These are phyloP conservation scores for Eugnorisma glareosa DNA, from an alignment of 2,888 invertebrate genomes.

Conservation along the genomic window DNA sequence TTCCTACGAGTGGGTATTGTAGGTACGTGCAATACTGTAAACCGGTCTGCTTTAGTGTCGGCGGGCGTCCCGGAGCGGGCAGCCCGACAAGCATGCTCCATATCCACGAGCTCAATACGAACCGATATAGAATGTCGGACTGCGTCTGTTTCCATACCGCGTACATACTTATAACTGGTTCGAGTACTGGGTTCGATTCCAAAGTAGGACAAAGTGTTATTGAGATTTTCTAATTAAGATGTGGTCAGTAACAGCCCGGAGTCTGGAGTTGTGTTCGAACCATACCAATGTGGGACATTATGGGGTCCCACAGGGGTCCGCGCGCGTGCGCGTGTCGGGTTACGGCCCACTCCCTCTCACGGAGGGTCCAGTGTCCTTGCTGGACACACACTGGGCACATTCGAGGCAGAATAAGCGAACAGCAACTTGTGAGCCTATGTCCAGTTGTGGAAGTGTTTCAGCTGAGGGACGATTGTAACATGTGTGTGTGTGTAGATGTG, in stretches of 20 bases:
- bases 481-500: too few relatives aligned
- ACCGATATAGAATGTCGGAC: constrained; percentile 45
- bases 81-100: constrained; percentile 55
- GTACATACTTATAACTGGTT: background rate
- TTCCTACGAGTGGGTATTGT: background rate
- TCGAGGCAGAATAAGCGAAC: background rate
- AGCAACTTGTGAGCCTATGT: background rate
- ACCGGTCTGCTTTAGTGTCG: constrained; percentile 17
- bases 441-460: background rate
- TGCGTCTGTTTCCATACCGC: constrained; percentile 10
- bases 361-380: background rate
- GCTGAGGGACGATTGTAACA: background rate
- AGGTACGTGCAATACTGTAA: background rate
- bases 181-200: background rate
- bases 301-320: background rate
- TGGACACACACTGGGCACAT: background rate
- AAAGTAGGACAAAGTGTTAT: background rate
- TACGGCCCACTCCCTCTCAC: background rate
- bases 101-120: constrained; percentile 52
- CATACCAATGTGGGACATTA: background rate
- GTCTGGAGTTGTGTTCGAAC: background rate
- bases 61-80: constrained; percentile 70
- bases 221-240: background rate
- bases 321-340: background rate
- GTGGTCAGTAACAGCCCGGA: background rate